These are phyloP conservation scores for Halichondria panicea DNA, from an alignment of 37 sponge, comb jelly and placozoan species.

Conservation along the genomic window DNA sequence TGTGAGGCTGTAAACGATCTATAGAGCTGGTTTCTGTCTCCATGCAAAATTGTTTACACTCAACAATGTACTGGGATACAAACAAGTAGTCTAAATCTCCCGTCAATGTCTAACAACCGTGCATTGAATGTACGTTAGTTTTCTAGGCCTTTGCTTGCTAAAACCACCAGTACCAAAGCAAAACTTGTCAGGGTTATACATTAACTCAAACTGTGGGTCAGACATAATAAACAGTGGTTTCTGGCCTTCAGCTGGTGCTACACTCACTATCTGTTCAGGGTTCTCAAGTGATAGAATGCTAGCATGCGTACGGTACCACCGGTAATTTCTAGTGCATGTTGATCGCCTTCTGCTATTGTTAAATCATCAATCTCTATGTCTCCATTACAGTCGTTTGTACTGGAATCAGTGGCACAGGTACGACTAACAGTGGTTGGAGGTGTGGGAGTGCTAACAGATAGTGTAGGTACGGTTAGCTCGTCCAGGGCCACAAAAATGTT, in stretches of 20 bases:
- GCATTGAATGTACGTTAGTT: conserved; percentile 25
- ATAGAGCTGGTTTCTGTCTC: too few species aligned
- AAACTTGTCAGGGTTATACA: conserved; percentile 27
- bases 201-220: conserved; percentile 24
- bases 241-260: too few species aligned
- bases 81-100: conserved; percentile 35
- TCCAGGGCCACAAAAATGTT: too few species aligned
- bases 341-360: too few species aligned
- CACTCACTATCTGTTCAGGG: conserved; percentile 32
- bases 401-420: too few species aligned
- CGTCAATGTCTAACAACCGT: conserved; percentile 24
- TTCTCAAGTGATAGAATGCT: conserved; percentile 24
- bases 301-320: conserved; percentile 5
- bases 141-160: conserved; percentile 12
- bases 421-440: too few species aligned
- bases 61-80: conserved; percentile 31
- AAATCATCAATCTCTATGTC: too few species aligned
- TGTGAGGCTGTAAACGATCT: too few species aligned
- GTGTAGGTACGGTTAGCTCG: too few species aligned
- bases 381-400: too few species aligned
- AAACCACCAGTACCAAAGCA: conserved; percentile 15
- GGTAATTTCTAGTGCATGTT: conserved; percentile 18
- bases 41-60: too few species aligned
- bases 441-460: too few species aligned
- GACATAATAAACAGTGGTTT: conserved; percentile 23